A percentile compares a stretch with the other conserved stretches of the same genome.
phyloP scores from a whole-genome alignment of 2,113 vertebrate genomes.

The Hydrochoerus hydrochaeris region DNA sequence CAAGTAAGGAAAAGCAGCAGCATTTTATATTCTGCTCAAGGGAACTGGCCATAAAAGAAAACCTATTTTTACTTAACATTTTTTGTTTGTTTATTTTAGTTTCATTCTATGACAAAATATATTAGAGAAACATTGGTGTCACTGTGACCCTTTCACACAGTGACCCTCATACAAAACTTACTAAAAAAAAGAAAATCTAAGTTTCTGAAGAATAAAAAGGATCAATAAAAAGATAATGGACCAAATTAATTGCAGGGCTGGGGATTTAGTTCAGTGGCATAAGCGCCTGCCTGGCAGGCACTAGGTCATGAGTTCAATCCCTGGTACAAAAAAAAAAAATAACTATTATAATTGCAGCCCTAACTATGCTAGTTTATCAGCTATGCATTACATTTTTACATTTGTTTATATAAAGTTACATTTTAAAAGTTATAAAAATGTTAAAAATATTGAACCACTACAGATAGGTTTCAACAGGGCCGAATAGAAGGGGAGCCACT shows the following conservation, averaged over 20 bases:
- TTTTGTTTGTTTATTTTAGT: neutral
- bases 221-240: neutral
- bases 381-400: neutral
- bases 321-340: no score
- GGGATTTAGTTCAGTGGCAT: no score
- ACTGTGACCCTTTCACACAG: neutral
- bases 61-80: neutral
- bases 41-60: neutral
- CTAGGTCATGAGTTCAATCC: no score
- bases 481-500: no score
- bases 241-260: conserved; percentile 44
- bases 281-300: no score
- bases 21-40: neutral
- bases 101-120: neutral
- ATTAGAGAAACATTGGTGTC: neutral
- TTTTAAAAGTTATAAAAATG: conserved; percentile 16
- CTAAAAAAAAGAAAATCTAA: neutral
- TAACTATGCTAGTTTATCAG: neutral
- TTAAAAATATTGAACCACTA: neutral
- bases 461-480: no score
- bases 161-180: neutral
- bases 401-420: conserved; percentile 49
- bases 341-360: conserved; percentile 19
- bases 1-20: neutral
- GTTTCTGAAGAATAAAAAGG: neutral